Percentiles rank a stretch among this genome's conserved stretches.
Conservation (phyloP, 2,888 invertebrate genomes). For the Rhaphigaster nebulosa region DNA sequence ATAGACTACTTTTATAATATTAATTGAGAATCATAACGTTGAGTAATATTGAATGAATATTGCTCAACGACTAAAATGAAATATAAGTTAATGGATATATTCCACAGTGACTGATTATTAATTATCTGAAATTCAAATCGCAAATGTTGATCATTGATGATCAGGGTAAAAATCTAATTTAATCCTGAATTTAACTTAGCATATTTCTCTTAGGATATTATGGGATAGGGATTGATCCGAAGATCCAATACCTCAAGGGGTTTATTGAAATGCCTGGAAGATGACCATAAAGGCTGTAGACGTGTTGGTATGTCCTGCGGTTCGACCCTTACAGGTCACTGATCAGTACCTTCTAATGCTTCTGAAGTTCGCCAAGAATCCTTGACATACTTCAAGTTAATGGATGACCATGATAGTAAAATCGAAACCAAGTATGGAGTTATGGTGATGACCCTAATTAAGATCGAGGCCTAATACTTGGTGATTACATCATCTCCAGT, state of each 20-base stretch:
- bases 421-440: neutral
- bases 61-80: neutral
- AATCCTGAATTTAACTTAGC: neutral
- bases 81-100: neutral
- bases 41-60: neutral
- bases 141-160: too few species aligned
- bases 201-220: neutral
- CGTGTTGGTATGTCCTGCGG: neutral
- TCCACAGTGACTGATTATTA: too few species aligned
- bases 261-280: constrained; percentile 20
- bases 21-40: neutral
- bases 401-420: neutral
- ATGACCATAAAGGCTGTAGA: neutral
- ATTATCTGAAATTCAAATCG: too few species aligned
- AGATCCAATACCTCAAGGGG: neutral
- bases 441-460: neutral
- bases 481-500: too few species aligned
- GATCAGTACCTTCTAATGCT: neutral
- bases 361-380: neutral
- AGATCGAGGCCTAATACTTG: neutral
- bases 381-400: neutral
- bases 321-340: neutral
- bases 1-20: neutral
- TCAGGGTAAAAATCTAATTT: neutral
- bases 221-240: neutral